Conservation (phyloP, 2,888 invertebrate genomes). For the Reticulitermes lucifugus region DNA sequence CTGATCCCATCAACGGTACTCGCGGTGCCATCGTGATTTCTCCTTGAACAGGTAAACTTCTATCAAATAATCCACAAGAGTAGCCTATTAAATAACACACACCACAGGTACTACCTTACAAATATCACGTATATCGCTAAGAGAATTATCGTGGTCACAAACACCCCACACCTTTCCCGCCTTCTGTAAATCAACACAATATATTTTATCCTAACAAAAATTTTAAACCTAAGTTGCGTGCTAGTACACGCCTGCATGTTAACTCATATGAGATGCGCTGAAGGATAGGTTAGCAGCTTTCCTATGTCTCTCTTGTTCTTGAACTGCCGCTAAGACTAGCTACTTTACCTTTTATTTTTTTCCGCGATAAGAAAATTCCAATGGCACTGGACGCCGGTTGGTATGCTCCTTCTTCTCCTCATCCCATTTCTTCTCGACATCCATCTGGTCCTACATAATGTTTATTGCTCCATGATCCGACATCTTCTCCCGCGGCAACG, state of each 20-base stretch:
- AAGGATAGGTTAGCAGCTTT: conserved; percentile 20
- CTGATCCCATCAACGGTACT: too few relatives aligned
- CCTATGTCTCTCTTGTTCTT: neutral
- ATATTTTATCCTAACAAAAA: too few relatives aligned
- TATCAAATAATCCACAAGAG: too few relatives aligned
- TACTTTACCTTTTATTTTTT: conserved; percentile 3
- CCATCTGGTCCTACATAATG: conserved; percentile 50
- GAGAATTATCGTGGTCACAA: too few relatives aligned
- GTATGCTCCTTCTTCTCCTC: conserved; percentile 37
- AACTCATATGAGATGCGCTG: neutral
- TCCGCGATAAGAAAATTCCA: conserved; percentile 38
- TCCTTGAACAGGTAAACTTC: too few relatives aligned
- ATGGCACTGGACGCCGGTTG: conserved; percentile 27
- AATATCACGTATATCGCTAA: too few relatives aligned
- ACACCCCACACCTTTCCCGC: too few relatives aligned
- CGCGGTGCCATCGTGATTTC: too few relatives aligned
- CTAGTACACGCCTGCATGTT: neutral
- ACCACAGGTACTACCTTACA: too few relatives aligned
- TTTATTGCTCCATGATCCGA: conserved; percentile 49
- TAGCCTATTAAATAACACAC: too few relatives aligned
- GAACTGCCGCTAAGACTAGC: conserved; percentile 6
- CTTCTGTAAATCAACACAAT: too few relatives aligned
- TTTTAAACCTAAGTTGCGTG: neutral
- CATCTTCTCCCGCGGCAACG: conserved; percentile 46
- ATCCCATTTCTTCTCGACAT: conserved; percentile 37